phyloP scores from a whole-genome alignment of 2,888 invertebrate genomes.

The Tanytarsus gracilentus region DNA sequence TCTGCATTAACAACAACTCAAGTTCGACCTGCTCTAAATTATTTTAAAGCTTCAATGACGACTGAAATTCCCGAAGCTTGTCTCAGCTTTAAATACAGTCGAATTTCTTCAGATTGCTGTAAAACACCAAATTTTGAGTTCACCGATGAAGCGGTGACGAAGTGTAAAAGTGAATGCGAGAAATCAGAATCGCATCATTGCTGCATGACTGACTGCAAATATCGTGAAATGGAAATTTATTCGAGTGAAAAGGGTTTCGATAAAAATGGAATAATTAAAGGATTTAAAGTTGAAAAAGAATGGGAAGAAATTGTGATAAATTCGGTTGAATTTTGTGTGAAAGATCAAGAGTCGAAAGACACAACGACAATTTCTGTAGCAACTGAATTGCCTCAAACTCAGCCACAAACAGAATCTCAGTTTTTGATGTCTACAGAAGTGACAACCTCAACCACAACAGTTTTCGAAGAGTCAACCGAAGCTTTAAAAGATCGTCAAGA shows the following conservation, averaged over 20 bases:
- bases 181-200: neutral
- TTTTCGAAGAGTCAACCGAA: too few relatives aligned
- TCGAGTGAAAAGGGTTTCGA: neutral
- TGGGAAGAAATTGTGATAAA: neutral
- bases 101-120: neutral
- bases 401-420: too few relatives aligned
- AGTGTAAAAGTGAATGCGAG: neutral
- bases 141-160: neutral
- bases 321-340: neutral
- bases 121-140: neutral
- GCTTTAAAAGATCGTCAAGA: too few relatives aligned
- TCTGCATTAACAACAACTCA: too few relatives aligned
- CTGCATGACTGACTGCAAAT: neutral
- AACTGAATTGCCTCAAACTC: too few relatives aligned
- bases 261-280: neutral
- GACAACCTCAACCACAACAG: too few relatives aligned
- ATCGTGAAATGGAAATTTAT: neutral
- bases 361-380: too few relatives aligned
- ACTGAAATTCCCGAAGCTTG: neutral
- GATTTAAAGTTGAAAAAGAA: neutral
- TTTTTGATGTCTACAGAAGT: too few relatives aligned
- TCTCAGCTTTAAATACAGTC: neutral
- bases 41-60: neutral
- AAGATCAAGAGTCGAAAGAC: neutral
- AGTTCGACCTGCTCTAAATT: neutral